Conservation (phyloP, 1,140 invertebrate species). For the Calliopsis andreniformis region DNA sequence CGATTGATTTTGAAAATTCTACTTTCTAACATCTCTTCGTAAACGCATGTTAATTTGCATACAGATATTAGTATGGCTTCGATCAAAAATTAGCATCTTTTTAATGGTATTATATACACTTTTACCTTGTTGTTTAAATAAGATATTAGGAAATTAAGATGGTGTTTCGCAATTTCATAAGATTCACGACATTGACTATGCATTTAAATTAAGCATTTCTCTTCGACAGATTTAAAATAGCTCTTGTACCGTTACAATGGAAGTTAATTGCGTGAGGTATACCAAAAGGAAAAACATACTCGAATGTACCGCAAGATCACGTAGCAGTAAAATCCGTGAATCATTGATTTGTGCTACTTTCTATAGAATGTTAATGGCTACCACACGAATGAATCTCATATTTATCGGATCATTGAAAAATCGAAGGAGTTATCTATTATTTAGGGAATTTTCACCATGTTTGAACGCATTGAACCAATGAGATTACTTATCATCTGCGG, state of each 20-base stretch:
- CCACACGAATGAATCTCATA: not conserved
- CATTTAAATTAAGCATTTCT: constrained; percentile 21
- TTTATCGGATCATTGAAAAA: constrained; percentile 2
- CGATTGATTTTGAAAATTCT: too few relatives aligned
- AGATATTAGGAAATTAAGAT: too few relatives aligned
- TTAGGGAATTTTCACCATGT: too few relatives aligned
- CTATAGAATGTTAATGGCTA: constrained; percentile 1
- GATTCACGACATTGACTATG: not conserved
- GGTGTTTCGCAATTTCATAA: not conserved
- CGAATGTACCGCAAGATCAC: not conserved
- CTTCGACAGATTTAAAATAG: constrained; percentile 26
- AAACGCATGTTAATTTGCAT: too few relatives aligned
- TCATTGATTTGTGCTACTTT: not conserved
- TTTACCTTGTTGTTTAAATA: too few relatives aligned
- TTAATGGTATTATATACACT: too few relatives aligned
- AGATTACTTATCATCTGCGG: not conserved
- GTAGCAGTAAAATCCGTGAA: not conserved
- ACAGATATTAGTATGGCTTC: too few relatives aligned
- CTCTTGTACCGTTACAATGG: constrained; percentile 12
- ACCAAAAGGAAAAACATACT: not conserved
- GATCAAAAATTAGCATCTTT: too few relatives aligned
- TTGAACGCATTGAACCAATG: too few relatives aligned
- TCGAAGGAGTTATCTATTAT: constrained; percentile 1
- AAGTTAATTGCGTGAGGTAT: not conserved
- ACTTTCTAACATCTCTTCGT: too few relatives aligned